phyloP scores from a whole-genome alignment of 2,888 invertebrate species.

The Drosophila kuntzei region DNA sequence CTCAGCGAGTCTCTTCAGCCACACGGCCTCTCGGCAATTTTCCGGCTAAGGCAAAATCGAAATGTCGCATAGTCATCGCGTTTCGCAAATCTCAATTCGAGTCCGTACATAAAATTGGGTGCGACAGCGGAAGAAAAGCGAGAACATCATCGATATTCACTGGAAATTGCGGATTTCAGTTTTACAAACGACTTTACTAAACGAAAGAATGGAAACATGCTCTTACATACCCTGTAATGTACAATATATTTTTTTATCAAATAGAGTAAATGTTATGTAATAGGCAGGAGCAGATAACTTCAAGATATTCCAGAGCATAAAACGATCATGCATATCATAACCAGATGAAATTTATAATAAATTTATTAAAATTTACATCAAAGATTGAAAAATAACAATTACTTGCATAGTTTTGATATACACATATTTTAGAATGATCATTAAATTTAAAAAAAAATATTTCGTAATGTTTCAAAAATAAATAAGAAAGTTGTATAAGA shows the following conservation, averaged over 20 bases:
- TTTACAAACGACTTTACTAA: not conserved
- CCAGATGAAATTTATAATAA: no score
- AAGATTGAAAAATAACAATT: no score
- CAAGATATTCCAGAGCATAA: no score
- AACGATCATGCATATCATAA: no score
- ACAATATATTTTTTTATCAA: not conserved
- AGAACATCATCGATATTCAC: not conserved
- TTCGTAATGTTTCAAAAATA: not conserved
- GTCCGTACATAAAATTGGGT: slow-evolving; percentile 14
- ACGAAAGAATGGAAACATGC: not conserved
- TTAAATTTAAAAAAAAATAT: no score
- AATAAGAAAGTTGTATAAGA: not conserved
- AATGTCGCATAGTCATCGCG: slow-evolving; percentile 67
- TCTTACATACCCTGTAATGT: not conserved
- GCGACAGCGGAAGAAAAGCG: slow-evolving; percentile 10
- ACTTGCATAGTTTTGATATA: no score
- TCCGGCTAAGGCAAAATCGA: slow-evolving; percentile 58
- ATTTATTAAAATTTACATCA: no score
- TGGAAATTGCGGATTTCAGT: slow-evolving; percentile 1
- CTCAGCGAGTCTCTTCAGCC: slow-evolving; percentile 43
- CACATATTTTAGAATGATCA: no score
- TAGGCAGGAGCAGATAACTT: no score
- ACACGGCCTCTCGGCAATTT: slow-evolving; percentile 55
- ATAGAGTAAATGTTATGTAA: not conserved
- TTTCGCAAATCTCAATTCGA: slow-evolving; percentile 31